phyloP scores from a whole-genome alignment of 2,797 vertebrate species.

The Danionella dracula region DNA sequence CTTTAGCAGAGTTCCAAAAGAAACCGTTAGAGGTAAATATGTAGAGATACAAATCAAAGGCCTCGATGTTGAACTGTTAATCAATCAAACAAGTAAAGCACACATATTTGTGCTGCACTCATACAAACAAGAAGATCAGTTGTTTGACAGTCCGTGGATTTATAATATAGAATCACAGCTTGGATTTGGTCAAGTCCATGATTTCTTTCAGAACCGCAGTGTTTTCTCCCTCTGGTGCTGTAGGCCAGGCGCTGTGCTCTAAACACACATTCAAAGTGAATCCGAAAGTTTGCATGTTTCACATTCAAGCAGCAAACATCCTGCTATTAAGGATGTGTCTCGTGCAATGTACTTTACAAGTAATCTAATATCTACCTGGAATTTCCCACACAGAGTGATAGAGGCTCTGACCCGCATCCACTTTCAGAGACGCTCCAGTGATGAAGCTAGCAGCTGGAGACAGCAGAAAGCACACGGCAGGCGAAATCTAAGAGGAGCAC shows the following conservation, averaged over 20 bases:
- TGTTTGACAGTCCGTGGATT: slow-evolving; percentile 1
- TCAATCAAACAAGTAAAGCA: too few relatives aligned
- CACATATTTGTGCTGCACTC: background rate
- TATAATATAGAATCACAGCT: slow-evolving; percentile 53
- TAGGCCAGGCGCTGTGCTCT: slow-evolving; percentile 86
- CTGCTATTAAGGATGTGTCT: too few relatives aligned
- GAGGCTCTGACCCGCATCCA: slow-evolving; percentile 85
- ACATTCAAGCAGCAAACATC: background rate
- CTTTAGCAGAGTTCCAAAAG: background rate
- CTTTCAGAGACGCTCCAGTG: slow-evolving; percentile 79
- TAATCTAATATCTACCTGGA: slow-evolving; percentile 67
- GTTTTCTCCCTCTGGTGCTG: slow-evolving; percentile 75
- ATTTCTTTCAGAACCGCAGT: slow-evolving; percentile 65
- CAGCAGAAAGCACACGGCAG: slow-evolving; percentile 86
- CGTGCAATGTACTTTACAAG: background rate
- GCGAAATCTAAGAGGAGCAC: slow-evolving; percentile 72
- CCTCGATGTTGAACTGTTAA: background rate
- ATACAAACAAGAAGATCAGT: background rate
- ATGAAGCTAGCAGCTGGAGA: slow-evolving; percentile 88
- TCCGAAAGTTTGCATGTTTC: background rate
- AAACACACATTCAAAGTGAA: slow-evolving; percentile 36
- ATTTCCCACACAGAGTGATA: slow-evolving; percentile 62
- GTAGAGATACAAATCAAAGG: background rate
- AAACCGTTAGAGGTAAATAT: background rate
- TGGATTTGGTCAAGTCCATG: slow-evolving; percentile 59